Evolutionary conservation across 2,113 vertebrate species (phyloP).

Genomic region (Cyanoderma ruficeps): DNA sequence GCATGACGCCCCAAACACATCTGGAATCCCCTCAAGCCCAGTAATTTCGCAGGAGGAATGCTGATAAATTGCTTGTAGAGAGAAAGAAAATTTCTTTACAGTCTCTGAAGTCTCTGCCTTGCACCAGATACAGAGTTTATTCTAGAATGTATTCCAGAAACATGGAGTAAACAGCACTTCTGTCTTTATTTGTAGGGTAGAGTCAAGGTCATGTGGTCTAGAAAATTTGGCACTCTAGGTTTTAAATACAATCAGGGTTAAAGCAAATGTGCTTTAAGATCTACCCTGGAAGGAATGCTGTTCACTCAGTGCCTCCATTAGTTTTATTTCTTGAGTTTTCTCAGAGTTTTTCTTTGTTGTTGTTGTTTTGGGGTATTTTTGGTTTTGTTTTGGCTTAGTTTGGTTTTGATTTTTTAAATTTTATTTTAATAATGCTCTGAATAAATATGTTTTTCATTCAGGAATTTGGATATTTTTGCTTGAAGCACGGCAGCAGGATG

Average conservation of each 20-base stretch:
- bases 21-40: not conserved
- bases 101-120: not conserved
- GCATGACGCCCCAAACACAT: constrained; percentile 6
- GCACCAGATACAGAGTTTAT: not conserved
- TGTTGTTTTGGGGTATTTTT: not conserved
- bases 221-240: not conserved
- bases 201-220: not conserved
- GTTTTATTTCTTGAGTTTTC: not conserved
- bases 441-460: not conserved
- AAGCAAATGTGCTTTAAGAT: not conserved
- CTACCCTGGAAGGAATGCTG: not conserved
- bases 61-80: not conserved
- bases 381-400: too few species aligned
- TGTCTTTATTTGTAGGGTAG: not conserved
- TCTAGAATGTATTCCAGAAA: not conserved
- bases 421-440: not conserved
- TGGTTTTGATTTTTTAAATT: not conserved
- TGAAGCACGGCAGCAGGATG: not conserved
- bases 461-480: not conserved
- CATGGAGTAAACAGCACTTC: not conserved
- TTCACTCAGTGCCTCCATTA: not conserved
- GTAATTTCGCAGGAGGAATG: not conserved
- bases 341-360: not conserved
- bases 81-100: not conserved
- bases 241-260: not conserved